phyloP scores from a whole-genome alignment of 2,113 vertebrate species.

The Panthera tigris region DNA sequence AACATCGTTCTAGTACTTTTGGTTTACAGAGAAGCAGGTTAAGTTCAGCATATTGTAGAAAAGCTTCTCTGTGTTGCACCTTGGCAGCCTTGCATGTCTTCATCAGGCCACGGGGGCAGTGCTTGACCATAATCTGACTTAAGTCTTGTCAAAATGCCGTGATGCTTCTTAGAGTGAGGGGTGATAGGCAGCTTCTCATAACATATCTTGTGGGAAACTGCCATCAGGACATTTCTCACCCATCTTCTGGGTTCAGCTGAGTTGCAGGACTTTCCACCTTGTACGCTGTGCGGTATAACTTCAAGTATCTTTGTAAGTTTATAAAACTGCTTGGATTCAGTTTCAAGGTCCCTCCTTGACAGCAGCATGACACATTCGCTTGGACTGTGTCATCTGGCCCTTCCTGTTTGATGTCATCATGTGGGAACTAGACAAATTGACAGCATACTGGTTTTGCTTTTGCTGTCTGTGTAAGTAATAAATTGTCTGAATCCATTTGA shows the following conservation, averaged over 20 bases:
- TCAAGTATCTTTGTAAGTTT: background rate
- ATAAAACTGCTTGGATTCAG: slow-evolving; percentile 8
- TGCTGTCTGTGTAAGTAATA: slow-evolving; percentile 11
- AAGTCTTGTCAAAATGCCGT: background rate
- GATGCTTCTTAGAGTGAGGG: background rate
- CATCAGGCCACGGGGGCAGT: background rate
- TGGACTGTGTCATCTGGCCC: background rate
- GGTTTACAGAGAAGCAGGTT: background rate
- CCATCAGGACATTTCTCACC: background rate
- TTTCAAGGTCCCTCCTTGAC: background rate
- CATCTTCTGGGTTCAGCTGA: background rate
- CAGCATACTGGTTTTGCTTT: slow-evolving; percentile 24
- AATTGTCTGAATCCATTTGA: slow-evolving; percentile 10
- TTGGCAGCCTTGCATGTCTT: background rate
- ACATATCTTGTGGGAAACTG: background rate
- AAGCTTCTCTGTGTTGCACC: background rate
- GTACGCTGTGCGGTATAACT: background rate
- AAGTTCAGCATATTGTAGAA: background rate
- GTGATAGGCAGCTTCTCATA: background rate
- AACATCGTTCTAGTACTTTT: slow-evolving; percentile 26
- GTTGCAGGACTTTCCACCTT: background rate
- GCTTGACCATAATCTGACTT: background rate
- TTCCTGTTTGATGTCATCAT: slow-evolving; percentile 35
- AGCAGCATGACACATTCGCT: background rate
- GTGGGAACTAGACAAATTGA: background rate